These are phyloP conservation scores for Andrena chrysosceles DNA, from an alignment of 2,888 invertebrate species.

Conservation along the genomic window DNA sequence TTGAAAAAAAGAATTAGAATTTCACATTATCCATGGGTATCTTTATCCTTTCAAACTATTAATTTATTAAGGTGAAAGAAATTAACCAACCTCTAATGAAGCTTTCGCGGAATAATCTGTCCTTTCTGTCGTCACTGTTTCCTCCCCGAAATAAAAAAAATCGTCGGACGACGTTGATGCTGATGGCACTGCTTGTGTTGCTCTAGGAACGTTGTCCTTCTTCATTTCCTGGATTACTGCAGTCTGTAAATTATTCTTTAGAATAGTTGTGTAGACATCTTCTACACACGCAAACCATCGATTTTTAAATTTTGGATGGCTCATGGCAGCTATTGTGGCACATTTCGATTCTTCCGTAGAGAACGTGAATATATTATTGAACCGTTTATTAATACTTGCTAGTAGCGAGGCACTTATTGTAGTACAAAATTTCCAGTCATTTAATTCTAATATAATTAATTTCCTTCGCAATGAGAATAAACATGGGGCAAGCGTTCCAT, in stretches of 20 bases:
- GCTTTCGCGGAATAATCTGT: neutral
- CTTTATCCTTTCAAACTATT: neutral
- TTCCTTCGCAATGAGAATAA: slow-evolving; percentile 4
- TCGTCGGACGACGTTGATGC: neutral
- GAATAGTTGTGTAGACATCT: neutral
- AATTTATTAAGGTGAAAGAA: neutral
- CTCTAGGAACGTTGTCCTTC: neutral
- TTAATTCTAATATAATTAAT: neutral
- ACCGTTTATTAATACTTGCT: neutral
- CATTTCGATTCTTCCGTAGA: neutral
- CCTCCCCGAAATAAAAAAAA: neutral
- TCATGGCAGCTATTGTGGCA: neutral
- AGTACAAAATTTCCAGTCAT: neutral
- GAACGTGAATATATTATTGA: neutral
- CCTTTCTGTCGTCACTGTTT: neutral
- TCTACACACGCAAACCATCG: neutral
- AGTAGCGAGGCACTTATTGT: neutral
- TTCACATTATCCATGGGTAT: neutral
- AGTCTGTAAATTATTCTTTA: neutral
- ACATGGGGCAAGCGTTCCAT: neutral
- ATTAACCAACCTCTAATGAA: neutral
- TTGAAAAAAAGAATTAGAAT: neutral
- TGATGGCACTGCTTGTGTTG: neutral
- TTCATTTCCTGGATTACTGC: neutral
- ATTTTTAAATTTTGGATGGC: neutral